phyloP scores from a whole-genome alignment of 2,797 vertebrate species.

The Psittacula derbiana region DNA sequence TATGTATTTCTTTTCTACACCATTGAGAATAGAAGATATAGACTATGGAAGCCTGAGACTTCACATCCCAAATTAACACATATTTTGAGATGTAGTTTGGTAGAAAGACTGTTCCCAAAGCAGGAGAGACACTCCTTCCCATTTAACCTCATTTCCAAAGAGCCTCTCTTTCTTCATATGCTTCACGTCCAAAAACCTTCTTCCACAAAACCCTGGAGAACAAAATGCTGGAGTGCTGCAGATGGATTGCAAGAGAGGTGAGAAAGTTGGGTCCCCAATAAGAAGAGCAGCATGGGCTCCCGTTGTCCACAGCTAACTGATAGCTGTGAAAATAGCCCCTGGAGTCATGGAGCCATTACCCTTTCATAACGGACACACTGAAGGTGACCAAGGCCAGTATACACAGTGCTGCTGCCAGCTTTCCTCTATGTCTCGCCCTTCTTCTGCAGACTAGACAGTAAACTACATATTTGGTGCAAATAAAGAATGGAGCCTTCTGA shows the following conservation, averaged over 20 bases:
- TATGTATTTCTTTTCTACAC: background rate
- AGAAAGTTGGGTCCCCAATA: background rate
- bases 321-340: background rate
- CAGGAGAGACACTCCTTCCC: background rate
- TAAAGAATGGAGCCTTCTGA: constrained; percentile 16
- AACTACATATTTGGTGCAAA: background rate
- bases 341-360: background rate
- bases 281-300: background rate
- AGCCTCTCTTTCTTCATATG: background rate
- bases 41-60: background rate
- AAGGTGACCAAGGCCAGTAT: background rate
- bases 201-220: background rate
- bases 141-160: background rate
- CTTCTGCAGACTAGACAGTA: background rate
- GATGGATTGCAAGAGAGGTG: background rate
- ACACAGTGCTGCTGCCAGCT: constrained; percentile 9
- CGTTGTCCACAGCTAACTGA: background rate
- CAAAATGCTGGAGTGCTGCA: background rate
- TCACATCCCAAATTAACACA: background rate
- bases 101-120: background rate
- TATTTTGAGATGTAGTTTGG: background rate
- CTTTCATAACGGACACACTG: background rate
- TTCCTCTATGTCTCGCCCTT: background rate
- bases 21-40: background rate
- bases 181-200: background rate